Evolutionary conservation across 1,140 invertebrate genomes (phyloP).

Genomic region (Drosophila virilis): DNA sequence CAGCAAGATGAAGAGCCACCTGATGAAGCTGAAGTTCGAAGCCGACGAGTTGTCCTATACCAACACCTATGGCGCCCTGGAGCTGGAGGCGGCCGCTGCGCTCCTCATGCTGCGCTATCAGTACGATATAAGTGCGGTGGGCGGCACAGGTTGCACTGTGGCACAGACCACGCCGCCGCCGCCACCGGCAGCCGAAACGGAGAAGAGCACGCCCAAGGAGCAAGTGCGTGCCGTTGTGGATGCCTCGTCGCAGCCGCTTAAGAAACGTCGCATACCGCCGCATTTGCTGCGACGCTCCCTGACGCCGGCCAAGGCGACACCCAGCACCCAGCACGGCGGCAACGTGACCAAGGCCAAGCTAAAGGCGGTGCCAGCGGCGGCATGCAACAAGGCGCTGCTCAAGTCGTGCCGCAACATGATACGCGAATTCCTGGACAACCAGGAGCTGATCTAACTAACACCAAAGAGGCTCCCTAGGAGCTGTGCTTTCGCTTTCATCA

Average conservation of each 20-base stretch:
- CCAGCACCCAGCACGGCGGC: too few relatives aligned
- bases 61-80: constrained; percentile 29
- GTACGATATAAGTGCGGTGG: constrained; percentile 21
- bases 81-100: constrained; percentile 67
- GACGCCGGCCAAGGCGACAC: constrained; percentile 39
- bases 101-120: constrained; percentile 69
- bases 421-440: constrained; percentile 65
- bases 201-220: constrained; percentile 59
- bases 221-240: constrained; percentile 20
- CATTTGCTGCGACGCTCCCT: constrained; percentile 45
- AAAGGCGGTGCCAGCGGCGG: not conserved
- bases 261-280: constrained; percentile 60
- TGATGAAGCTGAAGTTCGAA: not conserved
- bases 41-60: not conserved
- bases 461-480: not conserved
- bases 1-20: constrained; percentile 23
- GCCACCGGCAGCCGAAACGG: not conserved
- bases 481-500: not conserved
- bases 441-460: constrained; percentile 43
- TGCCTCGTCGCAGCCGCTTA: constrained; percentile 46
- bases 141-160: not conserved
- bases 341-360: constrained; percentile 47
- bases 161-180: constrained; percentile 13
- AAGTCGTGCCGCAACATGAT: constrained; percentile 71
- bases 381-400: constrained; percentile 53